Evolutionary conservation across 2,797 vertebrate genomes (phyloP), one percentile per base, ranked within the genome.

Genomic region (Silurus lanzhouensis): DNA sequence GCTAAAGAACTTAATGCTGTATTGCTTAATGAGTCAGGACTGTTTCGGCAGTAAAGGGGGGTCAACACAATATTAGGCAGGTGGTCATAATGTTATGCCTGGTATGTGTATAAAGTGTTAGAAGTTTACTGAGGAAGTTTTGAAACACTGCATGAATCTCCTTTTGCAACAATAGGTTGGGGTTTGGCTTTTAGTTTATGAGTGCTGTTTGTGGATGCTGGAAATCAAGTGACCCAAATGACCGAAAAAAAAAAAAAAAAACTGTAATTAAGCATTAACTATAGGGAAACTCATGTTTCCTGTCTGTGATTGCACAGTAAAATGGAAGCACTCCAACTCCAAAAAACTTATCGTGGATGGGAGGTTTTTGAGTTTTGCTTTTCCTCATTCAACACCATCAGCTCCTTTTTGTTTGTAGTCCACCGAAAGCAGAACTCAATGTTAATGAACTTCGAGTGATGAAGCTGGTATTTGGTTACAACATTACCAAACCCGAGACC

Each of bases 281-380:
- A 27, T 5, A 27, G 14, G 17, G 7, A 68, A 38, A 68, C 38
- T 38, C 6, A 19, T 82, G 48, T 76, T 38, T 90, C 22, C 90
- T 80, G 87, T 91, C 31, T 70, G 31, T 44, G 70, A n/a, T 44
- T 72, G 19, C 8, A 48, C 12, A 72, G 6, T 52, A 48, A 72
- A 22, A 87, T 92, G 91, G 91, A 89, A 91, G 46, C 71, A 38
- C 27, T 38, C 12, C 48, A n/a, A 2, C 25, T 76, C 31, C 58
- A 48, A 27, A 46, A 9, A 44, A 20, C 58, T 22, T 76, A 85
- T 84, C 80, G 83, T 81, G 81, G 38, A 46, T 63, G 19, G 20
- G 77, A 63, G 38, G 27, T 64, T 85, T 87, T 83, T 82, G 8
- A 52, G 64, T 68, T 58, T 84, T 46, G 15, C 25, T 52, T 72